Base-by-base conservation (phyloP, 2,113 vertebrate genomes). In the Neolamprologus tretocephalus region DNA sequence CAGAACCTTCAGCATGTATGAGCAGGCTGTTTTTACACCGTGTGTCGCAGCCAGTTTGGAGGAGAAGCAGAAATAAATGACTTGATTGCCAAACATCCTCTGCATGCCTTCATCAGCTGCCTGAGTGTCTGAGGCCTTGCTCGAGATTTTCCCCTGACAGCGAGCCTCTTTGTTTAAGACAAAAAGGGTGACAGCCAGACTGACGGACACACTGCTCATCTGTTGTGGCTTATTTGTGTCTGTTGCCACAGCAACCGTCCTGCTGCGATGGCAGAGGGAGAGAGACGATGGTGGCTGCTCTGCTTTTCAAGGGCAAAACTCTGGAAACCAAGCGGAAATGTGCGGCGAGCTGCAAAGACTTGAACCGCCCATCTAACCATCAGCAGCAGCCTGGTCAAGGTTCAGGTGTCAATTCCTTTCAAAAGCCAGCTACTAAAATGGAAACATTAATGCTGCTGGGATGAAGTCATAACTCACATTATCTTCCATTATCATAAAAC, bases 191-290 rank as follows among this genome's bases (percentile, higher is more conserved):
- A 90, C 80, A 80, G 86, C 63, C 89, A 84, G 66, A 86, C 89
- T 5, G 90, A 81, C 75, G 53, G 82, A 47, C 82, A 68, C 81
- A 23, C 54, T 17, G 57, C 23, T 55, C 51, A 73, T 92, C 86
- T 96, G 96, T 96, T 96, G 89, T 87, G 93, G 83, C 87, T 83
- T 97, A 96, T 97, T 97, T 96, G 87, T 91, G 93, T 95, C 89
- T 91, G 95, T 97, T 94, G 90, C 94, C 93, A 86, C 91, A 83
- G 92, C 79, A 81, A 94, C 90, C 3, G 57, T 82, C 45, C 57
- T 66, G 87, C 89, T 23, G 54, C 58, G 54, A 93, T 85, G 90
- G 88, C 49, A 33, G 89, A 51, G 83, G 78, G 83, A 57, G 5
- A 71, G 71, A 19, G 19, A 80, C 5, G 80, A 88, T 16, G 28